Percentiles rank a stretch among this genome's conserved stretches.
Conservation (phyloP, 2,797 vertebrate species). For the Oryzias sinensis region DNA sequence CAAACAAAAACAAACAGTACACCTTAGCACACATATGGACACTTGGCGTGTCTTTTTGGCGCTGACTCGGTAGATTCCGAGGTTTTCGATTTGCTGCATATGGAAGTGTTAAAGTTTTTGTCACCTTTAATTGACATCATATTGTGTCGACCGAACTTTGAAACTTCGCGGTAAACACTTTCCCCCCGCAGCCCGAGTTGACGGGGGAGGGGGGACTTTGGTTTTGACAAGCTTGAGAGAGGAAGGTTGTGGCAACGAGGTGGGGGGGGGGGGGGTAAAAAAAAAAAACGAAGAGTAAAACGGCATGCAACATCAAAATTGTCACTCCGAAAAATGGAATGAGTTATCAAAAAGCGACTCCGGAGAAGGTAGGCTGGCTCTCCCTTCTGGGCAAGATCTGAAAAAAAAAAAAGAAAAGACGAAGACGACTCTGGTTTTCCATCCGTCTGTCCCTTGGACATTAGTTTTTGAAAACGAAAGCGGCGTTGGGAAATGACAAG, state of each 20-base stretch:
- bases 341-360: conserved; percentile 48
- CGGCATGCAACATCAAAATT: conserved; percentile 56
- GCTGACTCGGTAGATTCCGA: conserved; percentile 45
- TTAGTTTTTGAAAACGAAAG: conserved; percentile 58
- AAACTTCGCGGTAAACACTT: conserved; percentile 66
- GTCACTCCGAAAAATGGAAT: conserved; percentile 61
- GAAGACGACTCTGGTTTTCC: conserved; percentile 46
- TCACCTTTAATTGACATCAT: conserved; percentile 83
- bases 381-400: conserved; percentile 61
- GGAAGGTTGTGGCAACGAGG: conserved; percentile 42
- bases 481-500: conserved; percentile 54
- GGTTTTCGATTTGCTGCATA: conserved; percentile 70
- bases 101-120: conserved; percentile 78
- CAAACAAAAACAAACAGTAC: conserved; percentile 38
- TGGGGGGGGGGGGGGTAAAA: conserved; percentile 20
- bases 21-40: conserved; percentile 70
- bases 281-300: conserved; percentile 43
- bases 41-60: conserved; percentile 70
- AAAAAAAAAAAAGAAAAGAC: conserved; percentile 39
- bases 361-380: conserved; percentile 58
- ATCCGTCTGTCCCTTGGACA: conserved; percentile 64
- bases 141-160: conserved; percentile 68
- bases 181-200: conserved; percentile 21
- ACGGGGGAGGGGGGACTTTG: conserved; percentile 7
- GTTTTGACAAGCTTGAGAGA: conserved; percentile 12